These are phyloP conservation scores for Scyliorhinus canicula DNA, from an alignment of 2,797 vertebrate species.

Conservation along the genomic window DNA sequence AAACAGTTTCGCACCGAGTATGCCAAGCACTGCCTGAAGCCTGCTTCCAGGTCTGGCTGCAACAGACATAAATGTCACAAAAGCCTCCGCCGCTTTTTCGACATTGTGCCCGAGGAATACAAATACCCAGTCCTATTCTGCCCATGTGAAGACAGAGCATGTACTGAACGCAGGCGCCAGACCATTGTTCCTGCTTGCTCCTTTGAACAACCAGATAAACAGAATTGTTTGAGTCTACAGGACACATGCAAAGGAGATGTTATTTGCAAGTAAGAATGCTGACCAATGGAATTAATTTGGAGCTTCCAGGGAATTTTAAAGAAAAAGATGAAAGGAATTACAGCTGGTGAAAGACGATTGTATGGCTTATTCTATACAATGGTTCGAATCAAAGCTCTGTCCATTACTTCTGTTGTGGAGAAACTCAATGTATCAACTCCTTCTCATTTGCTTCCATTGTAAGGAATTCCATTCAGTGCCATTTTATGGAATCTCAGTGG, in stretches of 20 bases:
- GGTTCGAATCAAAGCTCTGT: background rate
- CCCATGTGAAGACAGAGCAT: slow-evolving; percentile 73
- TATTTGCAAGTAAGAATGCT: slow-evolving; percentile 75
- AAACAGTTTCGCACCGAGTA: slow-evolving; percentile 78
- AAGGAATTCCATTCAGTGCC: background rate
- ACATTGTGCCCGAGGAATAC: slow-evolving; percentile 75
- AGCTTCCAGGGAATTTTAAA: background rate
- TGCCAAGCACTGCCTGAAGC: slow-evolving; percentile 71
- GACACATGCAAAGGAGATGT: slow-evolving; percentile 69
- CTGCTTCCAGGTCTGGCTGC: slow-evolving; percentile 56
- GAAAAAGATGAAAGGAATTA: background rate
- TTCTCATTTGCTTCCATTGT: background rate
- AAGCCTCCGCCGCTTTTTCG: slow-evolving; percentile 77
- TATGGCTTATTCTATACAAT: too few relatives aligned
- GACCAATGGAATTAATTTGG: background rate
- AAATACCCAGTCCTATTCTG: slow-evolving; percentile 83
- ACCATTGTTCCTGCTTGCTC: slow-evolving; percentile 89
- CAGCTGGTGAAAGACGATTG: background rate
- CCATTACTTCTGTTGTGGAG: background rate
- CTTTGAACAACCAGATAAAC: slow-evolving; percentile 65
- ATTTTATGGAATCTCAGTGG: background rate
- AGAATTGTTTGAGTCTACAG: slow-evolving; percentile 79
- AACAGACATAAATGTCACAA: slow-evolving; percentile 75
- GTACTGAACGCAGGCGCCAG: slow-evolving; percentile 81
- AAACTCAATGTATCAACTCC: background rate